Conservation (phyloP, 2,797 vertebrate species). For the Eidolon dupreanum region DNA sequence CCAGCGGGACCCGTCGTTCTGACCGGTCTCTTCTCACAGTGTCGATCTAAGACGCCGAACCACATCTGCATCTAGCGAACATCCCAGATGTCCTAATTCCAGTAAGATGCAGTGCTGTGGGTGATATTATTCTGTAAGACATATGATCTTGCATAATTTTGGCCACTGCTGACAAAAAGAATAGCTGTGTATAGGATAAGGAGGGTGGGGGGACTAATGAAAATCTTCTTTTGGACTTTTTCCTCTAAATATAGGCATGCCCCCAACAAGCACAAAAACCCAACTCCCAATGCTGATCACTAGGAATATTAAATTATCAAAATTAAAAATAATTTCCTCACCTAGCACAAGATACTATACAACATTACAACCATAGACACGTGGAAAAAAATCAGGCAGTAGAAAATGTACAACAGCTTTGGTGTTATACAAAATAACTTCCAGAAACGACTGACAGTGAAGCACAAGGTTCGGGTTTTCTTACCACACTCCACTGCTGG, state of each 20-base stretch:
- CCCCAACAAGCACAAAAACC: slow-evolving; percentile 75
- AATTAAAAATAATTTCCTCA: slow-evolving; percentile 84
- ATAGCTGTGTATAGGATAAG: neutral
- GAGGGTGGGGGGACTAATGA: neutral
- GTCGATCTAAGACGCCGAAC: slow-evolving; percentile 3
- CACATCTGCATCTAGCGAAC: neutral
- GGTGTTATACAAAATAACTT: slow-evolving; percentile 87
- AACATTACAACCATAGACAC: slow-evolving; percentile 87
- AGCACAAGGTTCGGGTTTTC: slow-evolving; percentile 78
- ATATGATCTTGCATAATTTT: neutral
- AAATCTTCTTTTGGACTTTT: slow-evolving; percentile 26
- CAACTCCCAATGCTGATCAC: slow-evolving; percentile 81
- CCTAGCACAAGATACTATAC: slow-evolving; percentile 87
- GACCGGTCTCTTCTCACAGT: slow-evolving; percentile 13
- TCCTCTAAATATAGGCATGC: slow-evolving; percentile 59
- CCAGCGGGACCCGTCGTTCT: slow-evolving; percentile 46
- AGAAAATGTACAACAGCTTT: slow-evolving; percentile 90
- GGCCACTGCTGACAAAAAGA: slow-evolving; percentile 38
- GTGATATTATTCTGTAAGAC: neutral
- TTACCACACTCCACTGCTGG: slow-evolving; percentile 78
- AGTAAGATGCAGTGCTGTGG: neutral
- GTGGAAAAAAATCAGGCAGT: slow-evolving; percentile 86
- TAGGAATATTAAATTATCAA: slow-evolving; percentile 84
- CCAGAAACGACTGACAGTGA: slow-evolving; percentile 82
- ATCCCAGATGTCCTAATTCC: neutral